Conservation (phyloP, 2,113 vertebrate genomes). For the Pipa parva region DNA sequence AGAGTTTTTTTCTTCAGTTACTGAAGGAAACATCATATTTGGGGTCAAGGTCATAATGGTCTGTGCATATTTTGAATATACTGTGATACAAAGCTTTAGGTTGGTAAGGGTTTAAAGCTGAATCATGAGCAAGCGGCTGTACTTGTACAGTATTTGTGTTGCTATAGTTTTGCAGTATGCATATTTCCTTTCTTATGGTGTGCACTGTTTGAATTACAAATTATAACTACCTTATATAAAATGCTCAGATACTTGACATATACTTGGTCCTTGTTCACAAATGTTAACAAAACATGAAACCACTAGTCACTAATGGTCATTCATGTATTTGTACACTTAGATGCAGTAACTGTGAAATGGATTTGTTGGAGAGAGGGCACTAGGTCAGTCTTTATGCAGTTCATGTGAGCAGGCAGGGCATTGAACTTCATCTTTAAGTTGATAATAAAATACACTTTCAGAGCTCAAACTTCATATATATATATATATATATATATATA, state of each 20-base stretch:
- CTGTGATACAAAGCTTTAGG: constrained; percentile 41
- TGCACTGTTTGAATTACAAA: background rate
- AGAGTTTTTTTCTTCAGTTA: constrained; percentile 38
- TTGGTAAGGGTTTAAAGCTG: constrained; percentile 28
- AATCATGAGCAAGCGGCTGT: background rate
- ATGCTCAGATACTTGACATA: background rate
- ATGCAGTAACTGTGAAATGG: constrained; percentile 51
- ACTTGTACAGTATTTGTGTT: background rate
- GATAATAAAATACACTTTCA: no score
- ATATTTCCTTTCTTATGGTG: background rate
- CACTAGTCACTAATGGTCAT: constrained; percentile 22
- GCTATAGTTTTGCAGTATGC: background rate
- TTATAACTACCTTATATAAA: no score
- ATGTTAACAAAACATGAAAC: constrained; percentile 45
- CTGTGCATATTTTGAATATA: constrained; percentile 41
- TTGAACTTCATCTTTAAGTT: constrained; percentile 45
- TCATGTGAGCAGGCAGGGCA: constrained; percentile 43
- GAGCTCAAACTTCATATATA: no score
- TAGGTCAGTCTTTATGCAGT: constrained; percentile 41
- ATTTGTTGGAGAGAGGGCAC: constrained; percentile 46
- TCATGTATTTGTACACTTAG: constrained; percentile 43
- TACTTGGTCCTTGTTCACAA: background rate
- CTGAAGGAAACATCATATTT: constrained; percentile 46
- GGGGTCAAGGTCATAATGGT: constrained; percentile 49
- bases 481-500: no score